Base-by-base conservation (phyloP, 2,888 invertebrate species). In the Mellilla xanthometata region DNA sequence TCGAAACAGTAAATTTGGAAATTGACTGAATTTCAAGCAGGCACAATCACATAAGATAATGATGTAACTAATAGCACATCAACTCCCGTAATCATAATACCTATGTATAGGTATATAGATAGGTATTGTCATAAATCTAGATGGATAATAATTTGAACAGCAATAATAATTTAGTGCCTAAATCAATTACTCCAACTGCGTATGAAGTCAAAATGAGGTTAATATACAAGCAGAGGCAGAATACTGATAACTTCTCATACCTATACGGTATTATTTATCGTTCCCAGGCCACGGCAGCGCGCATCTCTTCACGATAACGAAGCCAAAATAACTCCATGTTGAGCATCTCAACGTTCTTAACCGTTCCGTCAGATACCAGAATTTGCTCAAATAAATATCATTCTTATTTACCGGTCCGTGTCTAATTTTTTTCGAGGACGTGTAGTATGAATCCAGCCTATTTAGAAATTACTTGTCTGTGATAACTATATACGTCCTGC, bases 281-380 rank as follows among this genome's bases (percentile, higher is more conserved):
- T 72, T 76, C 76, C 75, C 71, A 66, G 72, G 72, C 76, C 72
- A 66, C 66, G 61, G 57, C 65, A 64, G 65, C 72, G 75, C 76
- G 62, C 70, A 65, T 60, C 70, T 72, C 71, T 68, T 54, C 62
- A 62, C 68, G 88, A 88, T 88, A 87, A 83, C 67, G 73, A 78
- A 74, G 82, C 85, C 85, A 78, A 88, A 87, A 87, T 88, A 88
- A 81, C 87, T 78, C 69, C 57, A 54, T 56, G 64, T 62, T 62
- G 68, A 68, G 63, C 78, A 74, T 79, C 78, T 79, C 68, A 64
- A 73, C 73, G 71, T 75, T 79, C 78, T 78, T 68, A 65, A 72
- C 72, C 72, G 76, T 63, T 73, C 65, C 62, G 41, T 61, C 24
- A 77, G 83, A 85, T 83, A 82, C 75, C 63, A 55, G 49, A 63